Conservation (phyloP, 2,888 invertebrate genomes). For the Torymus texanus region DNA sequence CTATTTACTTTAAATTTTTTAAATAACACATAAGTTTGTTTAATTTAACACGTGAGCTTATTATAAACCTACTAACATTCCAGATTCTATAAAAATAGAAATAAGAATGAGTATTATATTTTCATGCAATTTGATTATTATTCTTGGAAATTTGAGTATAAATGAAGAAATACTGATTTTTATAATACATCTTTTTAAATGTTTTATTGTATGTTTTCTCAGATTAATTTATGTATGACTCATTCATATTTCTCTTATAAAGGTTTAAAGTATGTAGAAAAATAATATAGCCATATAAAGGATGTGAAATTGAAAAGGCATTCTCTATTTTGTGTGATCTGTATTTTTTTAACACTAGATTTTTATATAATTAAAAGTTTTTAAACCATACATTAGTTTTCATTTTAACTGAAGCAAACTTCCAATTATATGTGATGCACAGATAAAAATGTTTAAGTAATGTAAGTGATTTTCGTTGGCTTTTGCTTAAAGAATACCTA, state of each 20-base stretch:
- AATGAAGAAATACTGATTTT: neutral
- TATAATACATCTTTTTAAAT: neutral
- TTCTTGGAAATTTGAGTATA: too few species aligned
- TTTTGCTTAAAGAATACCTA: neutral
- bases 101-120: conserved; percentile 30
- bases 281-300: conserved; percentile 44
- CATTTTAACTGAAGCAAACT: conserved; percentile 40
- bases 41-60: conserved; percentile 24
- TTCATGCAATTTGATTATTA: too few species aligned
- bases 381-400: conserved; percentile 24
- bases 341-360: conserved; percentile 67
- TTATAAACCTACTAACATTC: conserved; percentile 47
- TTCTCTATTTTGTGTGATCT: conserved; percentile 72
- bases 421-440: conserved; percentile 38
- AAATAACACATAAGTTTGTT: conserved; percentile 12
- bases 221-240: neutral
- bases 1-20: conserved; percentile 61
- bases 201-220: conserved; percentile 1
- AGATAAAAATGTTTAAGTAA: conserved; percentile 18
- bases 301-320: conserved; percentile 66
- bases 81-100: conserved; percentile 43
- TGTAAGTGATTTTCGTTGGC: conserved; percentile 1
- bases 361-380: conserved; percentile 44
- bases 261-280: conserved; percentile 42
- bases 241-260: conserved; percentile 36